Evolutionary conservation across 2,888 invertebrate genomes (phyloP), one percentile per base, ranked within the genome.

Genomic region (Polymixis flavicincta): DNA sequence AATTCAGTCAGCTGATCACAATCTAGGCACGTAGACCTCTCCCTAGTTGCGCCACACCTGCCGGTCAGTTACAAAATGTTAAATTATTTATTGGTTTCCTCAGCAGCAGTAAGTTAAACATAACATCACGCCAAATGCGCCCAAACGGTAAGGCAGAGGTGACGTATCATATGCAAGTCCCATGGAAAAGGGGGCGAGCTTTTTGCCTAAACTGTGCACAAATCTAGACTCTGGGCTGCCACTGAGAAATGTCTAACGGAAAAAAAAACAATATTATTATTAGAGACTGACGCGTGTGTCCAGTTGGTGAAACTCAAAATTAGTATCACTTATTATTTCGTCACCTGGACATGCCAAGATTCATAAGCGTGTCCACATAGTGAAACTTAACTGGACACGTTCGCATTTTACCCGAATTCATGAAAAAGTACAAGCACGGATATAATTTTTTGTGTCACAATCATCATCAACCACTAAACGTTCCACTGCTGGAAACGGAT

Each of bases 1-100:
- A 45, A 67, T 81, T 55, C 32, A 64, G 13, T 25, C 14, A 57
- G 25, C 50, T 32, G 59, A 80, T 54, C 52, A 54, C 54, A 55
- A 25, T 54, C 59, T 80, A 32, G 37, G 42, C 25, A 63, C 32
- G 32, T 32, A 55, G 25, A 63, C 57, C 65, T 63, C 52, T 75
- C 50, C 42, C 4, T 37, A 28, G 22, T 81, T 75, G 17, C 45
- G 45, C 28, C n/a, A 81, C 28, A 48, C 28, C 19, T 8, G 17
- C 7, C 19, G 6, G 37, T 52, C 42, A 22, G 22, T 32, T 52
- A 52, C 14, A 50, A 71, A 57, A 64, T 57, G 42, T 52, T n/a
- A 19, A 59, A 63, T 32, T 0, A 50, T 66, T 73, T 65, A 54
- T 60, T 54, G 52, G 28, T 28, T 70, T 75, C 57, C 42, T 42